phyloP scores from a whole-genome alignment of 2,888 invertebrate species.

The Aphodius sticticus region DNA sequence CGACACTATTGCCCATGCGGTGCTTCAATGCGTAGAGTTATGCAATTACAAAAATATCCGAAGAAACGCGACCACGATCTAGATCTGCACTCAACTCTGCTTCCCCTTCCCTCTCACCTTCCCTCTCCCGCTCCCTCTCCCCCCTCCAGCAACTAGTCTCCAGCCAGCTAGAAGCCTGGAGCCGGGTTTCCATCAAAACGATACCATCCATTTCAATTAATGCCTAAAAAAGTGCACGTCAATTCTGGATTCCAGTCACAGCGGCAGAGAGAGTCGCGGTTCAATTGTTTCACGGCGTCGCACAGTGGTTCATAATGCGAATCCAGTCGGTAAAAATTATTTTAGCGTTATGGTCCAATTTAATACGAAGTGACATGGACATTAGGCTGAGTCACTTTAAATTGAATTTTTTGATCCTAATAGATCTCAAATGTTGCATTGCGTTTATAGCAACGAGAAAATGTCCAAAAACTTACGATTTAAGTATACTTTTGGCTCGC shows the following conservation, averaged over 20 bases:
- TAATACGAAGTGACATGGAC: no score
- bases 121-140: neutral
- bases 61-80: neutral
- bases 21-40: neutral
- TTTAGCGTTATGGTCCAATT: no score
- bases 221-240: constrained; percentile 59
- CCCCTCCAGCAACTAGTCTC: neutral
- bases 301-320: neutral
- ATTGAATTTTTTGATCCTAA: neutral
- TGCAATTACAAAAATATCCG: neutral
- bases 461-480: neutral
- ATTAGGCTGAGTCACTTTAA: neutral
- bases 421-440: neutral
- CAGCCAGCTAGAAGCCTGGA: neutral
- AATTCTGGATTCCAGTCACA: constrained; percentile 61
- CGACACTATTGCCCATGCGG: neutral
- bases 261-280: constrained; percentile 56
- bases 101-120: neutral
- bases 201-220: constrained; percentile 58
- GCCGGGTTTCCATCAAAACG: constrained; percentile 56
- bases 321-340: no score
- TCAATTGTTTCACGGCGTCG: constrained; percentile 60
- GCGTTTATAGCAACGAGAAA: neutral
- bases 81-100: neutral
- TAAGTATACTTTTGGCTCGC: neutral